Base-by-base conservation (phyloP, 2,888 invertebrate genomes). In the Pseudanteris insignis region DNA sequence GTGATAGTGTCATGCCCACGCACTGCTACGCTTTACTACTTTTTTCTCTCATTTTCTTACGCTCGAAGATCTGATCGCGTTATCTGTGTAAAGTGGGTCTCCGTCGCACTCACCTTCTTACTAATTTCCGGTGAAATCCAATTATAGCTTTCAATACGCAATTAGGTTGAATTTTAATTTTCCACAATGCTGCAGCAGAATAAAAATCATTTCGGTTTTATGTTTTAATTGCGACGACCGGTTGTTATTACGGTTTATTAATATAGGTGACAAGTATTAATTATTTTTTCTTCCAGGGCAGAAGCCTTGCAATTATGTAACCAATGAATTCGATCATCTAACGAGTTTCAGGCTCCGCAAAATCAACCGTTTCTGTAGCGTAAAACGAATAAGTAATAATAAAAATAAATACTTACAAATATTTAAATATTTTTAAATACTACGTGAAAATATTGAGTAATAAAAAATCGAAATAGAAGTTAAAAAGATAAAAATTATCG, bases 41-140 rank as follows among this genome's bases (percentile, higher is more conserved):
- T 44, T 43, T 26, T 28, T n/a, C 37, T 29, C 40, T 51, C 33
- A 29, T 36, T 24, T 30, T 25, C 12, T 48, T 37, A n/a, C 26
- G 12, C 48, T 28, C 13, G 43, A 32, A 51, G 62, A 50, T 51
- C 25, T 41, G 53, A 58, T 58, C 63, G 53, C 54, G 50, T 58
- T 59, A 59, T 63, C 54, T 41, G 40, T 30, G 38, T 53, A 54
- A 64, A 61, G 58, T 63, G 53, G 63, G 63, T 54, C 63, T 63
- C 36, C 63, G 54, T 48, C 38, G 44, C 57, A 54, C 64, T 65
- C 59, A 44, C 62, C 61, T 60, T 63, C 55, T 58, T 59, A 58
- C 64, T 65, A 69, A 72, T 71, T 71, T 71, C 71, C 70, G 73
- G 72, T 69, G 70, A 73, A 70, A 73, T 67, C 65, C 67, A 69